phyloP scores from a whole-genome alignment of 2,888 invertebrate species.

The Cryptocephalus primarius region DNA sequence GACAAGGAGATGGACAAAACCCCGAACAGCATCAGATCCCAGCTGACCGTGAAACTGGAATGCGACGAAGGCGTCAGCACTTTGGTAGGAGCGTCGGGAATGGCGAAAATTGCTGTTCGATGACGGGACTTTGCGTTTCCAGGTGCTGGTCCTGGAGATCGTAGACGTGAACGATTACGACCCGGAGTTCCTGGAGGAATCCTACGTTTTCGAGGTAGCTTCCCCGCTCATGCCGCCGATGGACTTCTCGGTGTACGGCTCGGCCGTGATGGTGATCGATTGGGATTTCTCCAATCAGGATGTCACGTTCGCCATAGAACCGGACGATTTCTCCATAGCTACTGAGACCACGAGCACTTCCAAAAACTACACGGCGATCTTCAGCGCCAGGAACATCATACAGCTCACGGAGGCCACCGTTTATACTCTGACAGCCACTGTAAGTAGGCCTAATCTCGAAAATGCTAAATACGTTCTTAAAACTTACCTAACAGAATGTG shows the following conservation, averaged over 20 bases:
- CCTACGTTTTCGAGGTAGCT: constrained; percentile 36
- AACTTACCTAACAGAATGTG: too few species aligned
- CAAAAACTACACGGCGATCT: constrained; percentile 16
- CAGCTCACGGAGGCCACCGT: constrained; percentile 8
- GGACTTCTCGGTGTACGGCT: constrained; percentile 35
- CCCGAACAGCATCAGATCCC: neutral
- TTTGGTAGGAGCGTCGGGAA: constrained; percentile 7
- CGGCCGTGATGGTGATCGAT: constrained; percentile 38
- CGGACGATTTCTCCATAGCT: constrained; percentile 16
- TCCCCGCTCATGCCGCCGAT: constrained; percentile 39
- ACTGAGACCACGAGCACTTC: constrained; percentile 3
- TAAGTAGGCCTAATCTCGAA: constrained; percentile 18
- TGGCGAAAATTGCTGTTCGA: neutral
- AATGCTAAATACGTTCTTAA: too few species aligned
- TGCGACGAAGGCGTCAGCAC: constrained; percentile 2
- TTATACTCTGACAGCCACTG: constrained; percentile 22
- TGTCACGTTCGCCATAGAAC: constrained; percentile 19
- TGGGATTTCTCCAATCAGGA: constrained; percentile 41
- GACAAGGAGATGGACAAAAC: constrained; percentile 5
- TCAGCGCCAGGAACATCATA: constrained; percentile 14
- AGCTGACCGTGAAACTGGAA: constrained; percentile 1
- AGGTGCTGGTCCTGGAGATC: constrained; percentile 36
- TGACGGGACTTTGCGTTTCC: constrained; percentile 20
- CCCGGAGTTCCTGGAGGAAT: constrained; percentile 34
- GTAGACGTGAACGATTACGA: constrained; percentile 42